These are phyloP conservation scores for Kryptolebias ocellatus DNA, from an alignment of 2,797 vertebrate genomes.

Conservation along the genomic window DNA sequence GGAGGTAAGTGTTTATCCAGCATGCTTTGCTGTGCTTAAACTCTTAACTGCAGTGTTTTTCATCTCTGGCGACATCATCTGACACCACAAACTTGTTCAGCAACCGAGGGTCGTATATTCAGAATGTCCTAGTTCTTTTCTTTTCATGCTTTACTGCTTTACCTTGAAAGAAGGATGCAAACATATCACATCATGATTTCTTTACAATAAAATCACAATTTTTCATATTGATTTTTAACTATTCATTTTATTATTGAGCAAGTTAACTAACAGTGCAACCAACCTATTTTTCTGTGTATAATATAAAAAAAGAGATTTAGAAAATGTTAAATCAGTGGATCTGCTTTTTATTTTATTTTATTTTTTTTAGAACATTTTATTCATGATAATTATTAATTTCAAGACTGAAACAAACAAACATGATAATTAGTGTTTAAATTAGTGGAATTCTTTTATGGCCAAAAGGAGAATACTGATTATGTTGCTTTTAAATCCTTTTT, in stretches of 20 bases:
- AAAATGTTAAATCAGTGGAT: too few relatives aligned
- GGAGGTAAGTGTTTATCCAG: neutral
- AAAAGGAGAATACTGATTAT: neutral
- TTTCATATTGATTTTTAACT: too few relatives aligned
- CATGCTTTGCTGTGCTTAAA: neutral
- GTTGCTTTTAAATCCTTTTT: conserved; percentile 29
- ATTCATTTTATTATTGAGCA: too few relatives aligned
- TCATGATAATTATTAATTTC: too few relatives aligned
- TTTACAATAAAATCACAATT: neutral
- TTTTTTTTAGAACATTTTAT: too few relatives aligned
- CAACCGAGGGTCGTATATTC: neutral
- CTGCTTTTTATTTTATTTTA: too few relatives aligned
- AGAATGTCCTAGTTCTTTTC: neutral
- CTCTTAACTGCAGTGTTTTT: neutral
- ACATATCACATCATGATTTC: too few relatives aligned
- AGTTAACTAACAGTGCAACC: too few relatives aligned
- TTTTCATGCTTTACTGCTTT: neutral
- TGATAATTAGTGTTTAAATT: neutral
- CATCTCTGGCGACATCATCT: neutral
- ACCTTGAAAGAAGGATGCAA: conserved; percentile 8
- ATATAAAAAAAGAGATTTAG: too few relatives aligned
- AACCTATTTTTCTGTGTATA: too few relatives aligned
- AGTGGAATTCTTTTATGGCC: neutral
- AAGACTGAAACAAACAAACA: neutral
- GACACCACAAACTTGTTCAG: neutral